These are phyloP conservation scores for Lagodon rhomboides DNA, from an alignment of 2,797 vertebrate species.

Conservation along the genomic window DNA sequence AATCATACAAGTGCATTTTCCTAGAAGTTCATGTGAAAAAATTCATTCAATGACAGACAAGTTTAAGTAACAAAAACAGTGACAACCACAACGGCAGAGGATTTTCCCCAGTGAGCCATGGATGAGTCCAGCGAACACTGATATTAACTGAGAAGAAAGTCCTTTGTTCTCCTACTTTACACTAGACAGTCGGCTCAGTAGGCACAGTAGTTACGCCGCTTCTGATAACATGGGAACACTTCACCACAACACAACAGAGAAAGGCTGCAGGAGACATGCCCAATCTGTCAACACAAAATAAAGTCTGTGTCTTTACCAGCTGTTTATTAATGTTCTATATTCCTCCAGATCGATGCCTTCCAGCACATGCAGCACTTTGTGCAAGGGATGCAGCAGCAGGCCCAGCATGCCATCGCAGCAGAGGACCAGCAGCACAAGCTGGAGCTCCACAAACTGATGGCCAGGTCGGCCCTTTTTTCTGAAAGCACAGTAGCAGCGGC, in stretches of 20 bases:
- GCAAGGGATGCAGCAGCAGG: conserved; percentile 96
- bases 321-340: conserved; percentile 12
- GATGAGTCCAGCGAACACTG: background rate
- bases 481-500: background rate
- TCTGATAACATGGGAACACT: too few relatives aligned
- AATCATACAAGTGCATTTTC: background rate
- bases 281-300: background rate
- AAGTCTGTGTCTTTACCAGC: background rate
- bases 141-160: background rate
- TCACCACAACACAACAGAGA: background rate
- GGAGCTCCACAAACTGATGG: conserved; percentile 99
- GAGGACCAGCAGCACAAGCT: conserved; percentile 98
- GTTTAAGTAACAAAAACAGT: conserved; percentile 1
- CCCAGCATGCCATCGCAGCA: conserved; percentile 93
- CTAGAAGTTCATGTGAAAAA: background rate
- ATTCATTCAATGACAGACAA: background rate
- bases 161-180: background rate
- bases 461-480: conserved; percentile 86
- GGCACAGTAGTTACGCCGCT: background rate
- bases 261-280: background rate
- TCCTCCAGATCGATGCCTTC: conserved; percentile 94
- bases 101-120: background rate
- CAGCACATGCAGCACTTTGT: conserved; percentile 99
- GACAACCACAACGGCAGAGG: conserved; percentile 8
- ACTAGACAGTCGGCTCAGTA: background rate